Conservation (phyloP, 2,113 vertebrate genomes). For the Phyllostomus discolor region DNA sequence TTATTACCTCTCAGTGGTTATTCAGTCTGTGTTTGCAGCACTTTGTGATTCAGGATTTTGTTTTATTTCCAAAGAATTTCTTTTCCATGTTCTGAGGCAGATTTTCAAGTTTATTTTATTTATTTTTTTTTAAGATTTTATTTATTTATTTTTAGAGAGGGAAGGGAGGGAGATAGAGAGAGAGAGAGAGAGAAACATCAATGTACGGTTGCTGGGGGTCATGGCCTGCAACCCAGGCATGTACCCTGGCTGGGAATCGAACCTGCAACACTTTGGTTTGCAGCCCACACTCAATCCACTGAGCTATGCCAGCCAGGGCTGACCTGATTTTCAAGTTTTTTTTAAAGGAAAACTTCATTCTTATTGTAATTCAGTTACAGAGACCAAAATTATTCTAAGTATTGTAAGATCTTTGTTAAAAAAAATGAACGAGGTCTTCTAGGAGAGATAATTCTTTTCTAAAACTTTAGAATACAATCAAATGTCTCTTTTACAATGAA, state of each 20-base stretch:
- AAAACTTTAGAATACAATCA: slow-evolving; percentile 39
- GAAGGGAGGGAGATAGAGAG: too few species aligned
- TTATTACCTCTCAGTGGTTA: neutral
- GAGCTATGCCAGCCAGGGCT: too few species aligned
- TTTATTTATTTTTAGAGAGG: too few species aligned
- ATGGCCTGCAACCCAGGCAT: too few species aligned
- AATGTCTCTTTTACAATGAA: slow-evolving; percentile 27
- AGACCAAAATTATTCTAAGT: neutral
- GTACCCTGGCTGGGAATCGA: too few species aligned
- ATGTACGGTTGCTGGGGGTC: too few species aligned
- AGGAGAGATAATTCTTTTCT: neutral
- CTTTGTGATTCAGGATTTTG: neutral
- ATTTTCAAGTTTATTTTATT: neutral
- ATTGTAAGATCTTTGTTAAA: slow-evolving; percentile 23
- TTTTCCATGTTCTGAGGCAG: neutral
- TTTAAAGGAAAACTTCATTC: neutral
- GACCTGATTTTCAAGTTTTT: too few species aligned
- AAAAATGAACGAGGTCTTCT: neutral
- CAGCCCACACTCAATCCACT: too few species aligned
- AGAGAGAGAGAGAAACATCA: too few species aligned
- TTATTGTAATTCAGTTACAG: neutral
- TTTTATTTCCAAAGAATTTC: slow-evolving; percentile 18
- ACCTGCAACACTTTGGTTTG: too few species aligned
- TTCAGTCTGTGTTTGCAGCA: neutral
- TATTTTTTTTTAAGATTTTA: too few species aligned